Evolutionary conservation across 35 echinoderm and acorn worm species (phyloP), one percentile per base, ranked within the genome.

Genomic region (Apostichopus parvimensis): DNA sequence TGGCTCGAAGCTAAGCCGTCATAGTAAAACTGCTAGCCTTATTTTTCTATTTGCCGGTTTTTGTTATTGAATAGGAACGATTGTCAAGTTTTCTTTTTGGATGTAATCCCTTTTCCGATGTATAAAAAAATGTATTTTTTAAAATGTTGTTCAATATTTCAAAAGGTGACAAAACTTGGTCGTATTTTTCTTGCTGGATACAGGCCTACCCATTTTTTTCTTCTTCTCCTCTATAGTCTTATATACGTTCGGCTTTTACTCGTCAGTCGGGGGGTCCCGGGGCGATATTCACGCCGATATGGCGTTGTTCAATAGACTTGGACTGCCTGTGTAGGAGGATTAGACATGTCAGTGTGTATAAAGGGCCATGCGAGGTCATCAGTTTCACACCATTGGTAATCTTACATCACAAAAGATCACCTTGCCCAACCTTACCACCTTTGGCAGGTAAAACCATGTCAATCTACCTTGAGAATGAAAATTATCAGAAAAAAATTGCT

Each of bases 61-160:
- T 56, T 84, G 81, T 84, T 84, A 84, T 57, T 60, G 52, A 54
- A 84, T 12, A 84, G 81, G 34, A 45, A 45, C 57, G 54, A 84
- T n/a, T 84, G 57, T 75, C 81, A 9, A 84, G 81, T 84, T 84
- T 84, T 84, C 81, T 58, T 84, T 84, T 59, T 84, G 14, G 81
- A 59, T 84, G 56, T 84, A 84, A 84, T 84, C 81, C 52, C 81
- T 84, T 84, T 52, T 45, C 3, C 81, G 81, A 84, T 58, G 55
- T 53, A 45, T 13, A 55, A 55, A 45, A 82, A 82, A 82, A 15
- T 82, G 79, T 82, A 54, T 56, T 17, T 82, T 82, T 82, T 68
- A 5, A 68, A 68, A 68, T 68, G 64, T 68, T 68, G 64, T 75
- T 84, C 14, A 58, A 8, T 84, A 60, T 23, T 84, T 84, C 52